Percentiles rank a stretch among this genome's conserved stretches.
Conservation (phyloP, 2,797 vertebrate genomes). For the Phylloscopus collybita region DNA sequence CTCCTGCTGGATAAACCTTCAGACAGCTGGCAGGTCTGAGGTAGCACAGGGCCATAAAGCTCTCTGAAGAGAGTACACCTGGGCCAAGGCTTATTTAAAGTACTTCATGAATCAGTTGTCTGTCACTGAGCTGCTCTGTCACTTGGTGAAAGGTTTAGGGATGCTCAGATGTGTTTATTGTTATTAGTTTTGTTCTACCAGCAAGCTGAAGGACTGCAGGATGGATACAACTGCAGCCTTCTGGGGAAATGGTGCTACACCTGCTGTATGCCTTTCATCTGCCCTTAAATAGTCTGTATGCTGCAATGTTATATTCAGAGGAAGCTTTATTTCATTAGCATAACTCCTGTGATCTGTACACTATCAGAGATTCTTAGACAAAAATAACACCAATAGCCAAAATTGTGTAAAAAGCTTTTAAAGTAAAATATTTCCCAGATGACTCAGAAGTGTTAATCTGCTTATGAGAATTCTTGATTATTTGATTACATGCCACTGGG, state of each 20-base stretch:
- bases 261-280: not conserved
- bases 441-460: constrained; percentile 75
- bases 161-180: not conserved
- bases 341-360: not conserved
- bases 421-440: constrained; percentile 63
- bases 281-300: not conserved
- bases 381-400: constrained; percentile 28
- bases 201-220: not conserved
- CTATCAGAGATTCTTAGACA: not conserved
- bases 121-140: not conserved
- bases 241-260: not conserved
- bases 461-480: constrained; percentile 74
- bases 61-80: not conserved
- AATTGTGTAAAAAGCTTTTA: constrained; percentile 43
- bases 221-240: not conserved
- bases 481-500: constrained; percentile 77
- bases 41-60: not conserved
- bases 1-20: not conserved
- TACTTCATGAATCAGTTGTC: not conserved
- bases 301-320: not conserved
- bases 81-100: not conserved
- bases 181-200: not conserved
- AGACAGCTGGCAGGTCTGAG: not conserved
- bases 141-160: not conserved
- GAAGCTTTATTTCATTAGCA: constrained; percentile 13